phyloP scores from a whole-genome alignment of 1,140 invertebrate species.

The Aleiodes sp. region DNA sequence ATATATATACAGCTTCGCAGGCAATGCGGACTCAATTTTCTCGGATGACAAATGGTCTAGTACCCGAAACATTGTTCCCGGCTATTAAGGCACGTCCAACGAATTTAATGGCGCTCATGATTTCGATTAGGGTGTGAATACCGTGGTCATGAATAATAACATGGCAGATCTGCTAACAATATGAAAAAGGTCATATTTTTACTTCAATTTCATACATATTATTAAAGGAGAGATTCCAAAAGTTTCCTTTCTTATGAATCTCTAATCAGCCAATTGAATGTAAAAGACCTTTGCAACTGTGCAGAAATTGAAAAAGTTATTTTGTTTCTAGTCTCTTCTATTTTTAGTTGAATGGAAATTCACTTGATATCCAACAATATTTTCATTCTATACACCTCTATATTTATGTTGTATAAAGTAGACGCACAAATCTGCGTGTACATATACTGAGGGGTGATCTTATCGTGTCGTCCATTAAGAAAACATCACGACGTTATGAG shows the following conservation, averaged over 20 bases:
- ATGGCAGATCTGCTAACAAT: neutral
- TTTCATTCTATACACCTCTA: conserved; percentile 21
- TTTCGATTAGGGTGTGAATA: conserved; percentile 53
- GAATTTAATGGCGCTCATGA: conserved; percentile 54
- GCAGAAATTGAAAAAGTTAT: too few relatives aligned
- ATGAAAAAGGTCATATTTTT: conserved; percentile 6
- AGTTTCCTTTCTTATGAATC: too few relatives aligned
- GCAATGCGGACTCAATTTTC: conserved; percentile 51
- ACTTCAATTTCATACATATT: neutral
- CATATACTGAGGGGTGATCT: conserved; percentile 43
- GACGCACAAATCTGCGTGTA: conserved; percentile 38
- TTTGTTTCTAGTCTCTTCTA: neutral
- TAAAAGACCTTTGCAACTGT: too few relatives aligned
- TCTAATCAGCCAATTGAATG: too few relatives aligned
- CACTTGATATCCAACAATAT: neutral
- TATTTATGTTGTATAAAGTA: conserved; percentile 26
- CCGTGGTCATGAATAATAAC: conserved; percentile 42
- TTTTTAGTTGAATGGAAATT: conserved; percentile 11
- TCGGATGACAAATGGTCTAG: conserved; percentile 51
- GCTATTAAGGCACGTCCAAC: conserved; percentile 52
- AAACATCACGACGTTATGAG: conserved; percentile 47
- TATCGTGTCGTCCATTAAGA: conserved; percentile 52
- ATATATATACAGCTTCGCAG: conserved; percentile 12
- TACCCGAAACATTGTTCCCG: conserved; percentile 48
- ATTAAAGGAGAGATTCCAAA: too few relatives aligned